Base-by-base conservation (phyloP, 37 sponge, comb jelly and placozoan genomes). In the Lycopodina hypogea region DNA sequence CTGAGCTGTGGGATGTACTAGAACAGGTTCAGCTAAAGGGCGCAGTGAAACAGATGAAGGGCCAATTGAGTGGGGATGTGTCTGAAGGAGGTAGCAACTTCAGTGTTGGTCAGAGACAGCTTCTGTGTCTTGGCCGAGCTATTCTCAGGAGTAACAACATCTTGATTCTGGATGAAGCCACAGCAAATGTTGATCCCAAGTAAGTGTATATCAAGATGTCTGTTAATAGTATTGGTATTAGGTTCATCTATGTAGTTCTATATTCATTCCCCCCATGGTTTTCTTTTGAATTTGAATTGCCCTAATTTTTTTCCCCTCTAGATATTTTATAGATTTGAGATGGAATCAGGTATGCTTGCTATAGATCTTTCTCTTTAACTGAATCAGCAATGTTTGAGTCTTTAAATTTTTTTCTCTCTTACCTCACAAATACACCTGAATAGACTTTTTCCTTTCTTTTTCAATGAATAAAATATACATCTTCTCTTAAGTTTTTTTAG, bases 101-200 rank as follows among this genome's bases (percentile, higher is more conserved):
- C 78, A 90, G 91, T 79, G 94, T 89, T 18, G 94, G 94, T 29
- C 91, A 94, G 82, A 74, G 82, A 62, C 94, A 94, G 76, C 79
- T 94, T 75, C 57, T 94, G 37, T 94, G 94, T 68, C 81, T 94
- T 28, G 94, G 88, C n/a, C 76, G 94, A 48, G 90, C 94, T 8
- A 74, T 94, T 21, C 91, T 94, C 40, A 83, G 81, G 83, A 81
- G 74, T n/a, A 94, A 90, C 80, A 89, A 81, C 64, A 80, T 94
- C 61, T 76, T 94, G 35, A 79, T 94, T 15, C 87, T 94, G n/a
- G 94, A 94, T 58, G 94, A 94, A 55, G 94, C 94, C 66, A 94
- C 94, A 38, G 90, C 94, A 38, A 94, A 94, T 84, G 94, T 94
- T 21, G 94, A 94, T 50, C 72, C 83, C 75, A 63, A 77, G 93